Base-by-base conservation (phyloP, 2,113 vertebrate genomes). In the Apteryx owenii region DNA sequence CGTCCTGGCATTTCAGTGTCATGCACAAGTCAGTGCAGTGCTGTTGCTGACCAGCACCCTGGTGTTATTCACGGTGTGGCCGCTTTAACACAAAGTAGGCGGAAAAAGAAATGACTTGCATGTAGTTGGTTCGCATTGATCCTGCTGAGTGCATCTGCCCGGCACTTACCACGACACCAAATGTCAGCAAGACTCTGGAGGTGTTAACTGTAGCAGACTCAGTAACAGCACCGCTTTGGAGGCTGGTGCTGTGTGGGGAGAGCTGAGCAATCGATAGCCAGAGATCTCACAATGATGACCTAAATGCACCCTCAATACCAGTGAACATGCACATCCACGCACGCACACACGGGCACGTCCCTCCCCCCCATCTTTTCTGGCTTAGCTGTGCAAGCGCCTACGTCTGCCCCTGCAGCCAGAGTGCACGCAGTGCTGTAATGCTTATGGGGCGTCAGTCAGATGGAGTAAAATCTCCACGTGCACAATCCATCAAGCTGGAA, bases 401-500 rank as follows among this genome's bases (percentile, higher is more conserved):
- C 69, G 73, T 22, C 64, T 78, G 0, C 5, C 26, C 48, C 25
- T 5, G 4, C 0, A 5, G 58, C 15, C 62, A 29, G 29, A 1
- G 2, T 6, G 20, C 50, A 53, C 65, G 29, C 23, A 18, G 12
- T 0, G 0, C 72, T 4, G 4, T 13, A 48, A 44, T 1, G 13
- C 62, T 61, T 2, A 42, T 3, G 8, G 62, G 46, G 53, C 29
- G 54, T 54, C 88, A 58, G 61, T 88, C 33, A 40, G 48, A 50
- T 2, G 40, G 75, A 91, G 79, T 25, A 62, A 92, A 91, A 92
- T 38, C 54, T 93, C 68, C 40, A 31, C 2, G 0, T 65, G 40
- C 76, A 25, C 60, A 77, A 88, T 81, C 88, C 70, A 21, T 94
- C 86, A 90, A 36, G 70, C 75, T 89, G 84, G 71, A 93, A 96